These are phyloP conservation scores for Hippocampus abdominalis DNA, from an alignment of 2,113 vertebrate genomes.

Conservation along the genomic window DNA sequence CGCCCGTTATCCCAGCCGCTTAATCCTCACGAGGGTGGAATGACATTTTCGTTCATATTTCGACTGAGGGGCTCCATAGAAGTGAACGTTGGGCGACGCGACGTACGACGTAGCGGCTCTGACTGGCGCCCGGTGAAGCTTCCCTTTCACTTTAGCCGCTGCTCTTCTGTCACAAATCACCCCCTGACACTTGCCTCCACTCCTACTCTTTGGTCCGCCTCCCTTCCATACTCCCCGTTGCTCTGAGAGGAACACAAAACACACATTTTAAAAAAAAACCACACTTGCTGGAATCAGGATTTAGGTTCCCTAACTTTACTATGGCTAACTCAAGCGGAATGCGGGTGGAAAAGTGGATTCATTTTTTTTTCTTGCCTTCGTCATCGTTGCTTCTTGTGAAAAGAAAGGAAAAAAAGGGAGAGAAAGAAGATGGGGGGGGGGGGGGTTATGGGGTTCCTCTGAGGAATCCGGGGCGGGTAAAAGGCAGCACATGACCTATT, in stretches of 20 bases:
- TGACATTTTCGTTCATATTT: too few species aligned
- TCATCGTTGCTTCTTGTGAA: not conserved
- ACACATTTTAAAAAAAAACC: not conserved
- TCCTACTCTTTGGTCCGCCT: not conserved
- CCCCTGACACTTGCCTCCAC: not conserved
- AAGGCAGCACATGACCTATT: constrained; percentile 53
- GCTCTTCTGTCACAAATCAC: not conserved
- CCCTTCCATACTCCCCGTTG: not conserved
- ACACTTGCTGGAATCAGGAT: not conserved
- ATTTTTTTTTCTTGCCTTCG: not conserved
- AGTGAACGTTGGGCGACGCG: too few species aligned
- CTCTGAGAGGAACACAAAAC: not conserved
- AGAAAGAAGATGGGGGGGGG: constrained; percentile 6
- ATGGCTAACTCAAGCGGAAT: too few species aligned
- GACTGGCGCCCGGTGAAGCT: not conserved
- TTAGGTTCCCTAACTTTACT: too few species aligned
- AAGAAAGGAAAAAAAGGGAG: not conserved
- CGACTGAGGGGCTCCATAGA: too few species aligned
- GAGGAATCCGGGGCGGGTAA: constrained; percentile 52
- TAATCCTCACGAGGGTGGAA: too few species aligned
- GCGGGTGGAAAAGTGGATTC: not conserved
- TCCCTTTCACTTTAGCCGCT: not conserved
- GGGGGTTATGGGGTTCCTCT: constrained; percentile 33
- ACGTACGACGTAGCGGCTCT: not conserved
- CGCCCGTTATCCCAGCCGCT: too few species aligned